These are phyloP conservation scores for Drosophila maculinotata DNA, from an alignment of 2,888 invertebrate species.

Conservation along the genomic window DNA sequence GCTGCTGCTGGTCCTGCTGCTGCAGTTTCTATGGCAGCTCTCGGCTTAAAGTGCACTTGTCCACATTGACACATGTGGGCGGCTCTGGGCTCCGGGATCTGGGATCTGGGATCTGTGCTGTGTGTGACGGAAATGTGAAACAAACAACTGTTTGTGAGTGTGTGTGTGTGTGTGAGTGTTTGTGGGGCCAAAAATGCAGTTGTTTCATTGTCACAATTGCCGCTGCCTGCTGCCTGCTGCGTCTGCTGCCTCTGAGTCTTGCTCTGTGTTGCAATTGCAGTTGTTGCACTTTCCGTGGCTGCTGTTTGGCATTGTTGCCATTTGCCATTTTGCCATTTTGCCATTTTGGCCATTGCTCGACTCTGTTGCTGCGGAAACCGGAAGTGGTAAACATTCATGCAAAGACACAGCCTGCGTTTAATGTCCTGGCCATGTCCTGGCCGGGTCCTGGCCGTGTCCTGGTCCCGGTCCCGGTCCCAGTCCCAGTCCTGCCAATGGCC, in stretches of 20 bases:
- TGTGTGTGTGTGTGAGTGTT: constrained; percentile 6
- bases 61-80: constrained; percentile 77
- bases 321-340: constrained; percentile 26
- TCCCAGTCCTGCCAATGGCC: constrained; percentile 32
- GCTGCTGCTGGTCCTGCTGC: constrained; percentile 10
- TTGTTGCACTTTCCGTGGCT: constrained; percentile 34
- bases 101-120: constrained; percentile 45
- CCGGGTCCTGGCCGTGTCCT: constrained; percentile 15
- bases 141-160: constrained; percentile 47
- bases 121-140: constrained; percentile 78
- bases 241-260: background rate
- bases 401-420: constrained; percentile 60
- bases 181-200: constrained; percentile 72
- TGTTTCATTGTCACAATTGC: constrained; percentile 77
- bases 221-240: constrained; percentile 37
- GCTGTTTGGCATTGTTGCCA: constrained; percentile 34
- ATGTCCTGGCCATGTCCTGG: constrained; percentile 42
- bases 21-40: constrained; percentile 30
- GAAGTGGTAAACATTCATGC: constrained; percentile 78
- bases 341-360: constrained; percentile 25
- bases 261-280: constrained; percentile 21
- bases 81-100: constrained; percentile 46
- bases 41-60: constrained; percentile 75
- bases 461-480: background rate
- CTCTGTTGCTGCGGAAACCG: constrained; percentile 70